Conservation (phyloP, 1,140 invertebrate species). For the Helicoverpa armigera region DNA sequence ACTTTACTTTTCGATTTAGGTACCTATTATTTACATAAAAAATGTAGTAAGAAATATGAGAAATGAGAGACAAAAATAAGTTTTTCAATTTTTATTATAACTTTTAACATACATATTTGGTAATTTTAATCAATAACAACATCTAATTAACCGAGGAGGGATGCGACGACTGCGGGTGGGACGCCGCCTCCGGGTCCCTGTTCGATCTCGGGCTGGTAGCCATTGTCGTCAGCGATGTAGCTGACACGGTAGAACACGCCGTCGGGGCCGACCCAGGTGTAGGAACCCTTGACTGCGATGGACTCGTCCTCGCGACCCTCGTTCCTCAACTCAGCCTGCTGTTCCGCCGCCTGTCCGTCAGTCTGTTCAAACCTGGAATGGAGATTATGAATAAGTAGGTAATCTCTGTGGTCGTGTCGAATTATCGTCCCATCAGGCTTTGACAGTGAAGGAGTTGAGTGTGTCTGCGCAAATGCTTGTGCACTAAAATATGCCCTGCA, state of each 20-base stretch:
- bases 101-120: conserved; percentile 19
- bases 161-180: conserved; percentile 59
- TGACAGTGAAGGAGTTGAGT: too few species aligned
- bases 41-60: too few species aligned
- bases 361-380: conserved; percentile 59
- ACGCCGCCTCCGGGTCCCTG: conserved; percentile 88
- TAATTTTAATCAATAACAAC: conserved; percentile 22
- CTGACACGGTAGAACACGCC: conserved; percentile 87
- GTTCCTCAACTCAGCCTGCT: background rate
- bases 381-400: background rate
- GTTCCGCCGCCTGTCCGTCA: conserved; percentile 81
- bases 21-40: too few species aligned
- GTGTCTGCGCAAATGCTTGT: too few species aligned
- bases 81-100: background rate
- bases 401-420: too few species aligned
- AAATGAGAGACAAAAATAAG: background rate
- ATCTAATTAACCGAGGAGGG: conserved; percentile 56
- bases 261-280: conserved; percentile 84
- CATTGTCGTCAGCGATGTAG: conserved; percentile 91
- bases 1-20: too few species aligned
- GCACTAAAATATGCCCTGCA: too few species aligned
- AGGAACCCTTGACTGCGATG: conserved; percentile 77
- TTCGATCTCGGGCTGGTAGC: conserved; percentile 86
- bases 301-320: conserved; percentile 54
- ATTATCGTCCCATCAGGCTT: too few species aligned